Evolutionary conservation across 2,113 vertebrate species (phyloP), one percentile per base, ranked within the genome.

Genomic region (Odontophorus gujanensis): DNA sequence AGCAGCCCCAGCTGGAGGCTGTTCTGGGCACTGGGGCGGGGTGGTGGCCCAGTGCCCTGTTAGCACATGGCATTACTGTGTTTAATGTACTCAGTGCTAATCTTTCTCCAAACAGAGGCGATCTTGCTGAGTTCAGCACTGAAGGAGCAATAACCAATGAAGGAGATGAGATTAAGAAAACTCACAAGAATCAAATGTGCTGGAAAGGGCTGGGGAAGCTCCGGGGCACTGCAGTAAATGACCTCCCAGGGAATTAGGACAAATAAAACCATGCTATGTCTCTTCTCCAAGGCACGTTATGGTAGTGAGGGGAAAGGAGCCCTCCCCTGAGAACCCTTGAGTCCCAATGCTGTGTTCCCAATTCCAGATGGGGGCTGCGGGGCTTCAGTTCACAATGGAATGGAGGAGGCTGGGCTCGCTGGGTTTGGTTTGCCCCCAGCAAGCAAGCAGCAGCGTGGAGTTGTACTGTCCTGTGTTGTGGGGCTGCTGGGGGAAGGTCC

Each of bases 91-190:
- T 98, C 91, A 26, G 95, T 5, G 53, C 93, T 98, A 97, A 97
- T 94, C 81, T 63, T 90, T 93, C 93, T 96, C 95, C 88, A 97
- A 98, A 97, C 96, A 97, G 95, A 36, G 59, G 88, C 76, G 26
- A 95, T 96, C 96, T 95, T 95, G 92, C 96, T 97, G 97, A 96
- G 96, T 92, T 97, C 96, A 96, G 94, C 96, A 92, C 85, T 81
- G 96, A 69, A 92, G 85, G 93, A 97, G 95, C 96, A 97, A 97
- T 97, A 97, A 96, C 95, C 90, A 85, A 94, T 40, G 89, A 93
- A 93, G 96, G 93, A 95, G 95, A 95, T 79, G 90, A 94, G 96
- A 95, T 97, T 91, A 95, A 94, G 93, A 94, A 85, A 92, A 95
- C 94, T 95, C 92, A 77, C 75, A 84, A 92, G 95, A 96, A 93